These are phyloP conservation scores for Chloropsis hardwickii DNA, from an alignment of 2,113 vertebrate genomes.

Conservation along the genomic window DNA sequence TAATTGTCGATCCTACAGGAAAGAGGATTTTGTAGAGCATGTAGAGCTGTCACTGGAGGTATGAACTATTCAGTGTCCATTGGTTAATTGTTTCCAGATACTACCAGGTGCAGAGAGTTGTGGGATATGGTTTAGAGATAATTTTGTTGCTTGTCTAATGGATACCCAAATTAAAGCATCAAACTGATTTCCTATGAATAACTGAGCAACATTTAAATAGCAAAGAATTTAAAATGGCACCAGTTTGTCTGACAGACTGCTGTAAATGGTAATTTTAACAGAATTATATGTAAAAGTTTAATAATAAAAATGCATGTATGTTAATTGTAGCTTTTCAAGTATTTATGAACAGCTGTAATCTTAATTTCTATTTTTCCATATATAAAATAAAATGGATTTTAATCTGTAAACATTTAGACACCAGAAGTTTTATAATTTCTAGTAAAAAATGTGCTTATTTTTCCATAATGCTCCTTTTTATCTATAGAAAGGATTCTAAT, in stretches of 20 bases:
- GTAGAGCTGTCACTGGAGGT: not conserved
- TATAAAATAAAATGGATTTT: not conserved
- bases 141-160: not conserved
- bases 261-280: not conserved
- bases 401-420: not conserved
- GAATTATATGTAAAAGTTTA: not conserved
- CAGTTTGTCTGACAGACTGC: not conserved
- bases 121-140: not conserved
- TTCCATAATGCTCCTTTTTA: not conserved
- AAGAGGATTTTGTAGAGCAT: not conserved
- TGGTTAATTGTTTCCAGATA: not conserved
- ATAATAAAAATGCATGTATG: not conserved
- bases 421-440: not conserved
- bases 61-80: not conserved
- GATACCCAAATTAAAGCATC: not conserved
- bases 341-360: not conserved
- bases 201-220: not conserved
- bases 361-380: not conserved
- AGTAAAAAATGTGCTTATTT: not conserved
- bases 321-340: not conserved
- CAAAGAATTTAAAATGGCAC: not conserved
- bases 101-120: not conserved
- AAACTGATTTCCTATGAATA: not conserved
- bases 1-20: not conserved
- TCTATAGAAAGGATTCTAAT: not conserved